phyloP scores from a whole-genome alignment of 2,888 invertebrate genomes.

The Campaea margaritaria region DNA sequence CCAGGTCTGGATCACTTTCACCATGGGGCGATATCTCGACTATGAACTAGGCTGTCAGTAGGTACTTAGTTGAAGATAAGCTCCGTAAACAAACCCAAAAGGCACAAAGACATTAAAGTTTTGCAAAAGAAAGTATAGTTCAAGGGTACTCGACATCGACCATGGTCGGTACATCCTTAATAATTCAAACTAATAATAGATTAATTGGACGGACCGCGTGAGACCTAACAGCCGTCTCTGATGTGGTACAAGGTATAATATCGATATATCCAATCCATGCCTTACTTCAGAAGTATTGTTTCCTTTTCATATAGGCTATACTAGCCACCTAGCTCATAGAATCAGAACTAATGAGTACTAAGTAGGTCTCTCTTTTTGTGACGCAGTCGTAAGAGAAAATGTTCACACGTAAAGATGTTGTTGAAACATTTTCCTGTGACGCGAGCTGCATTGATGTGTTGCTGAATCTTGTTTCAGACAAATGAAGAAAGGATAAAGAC shows the following conservation, averaged over 20 bases:
- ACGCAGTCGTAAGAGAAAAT: neutral
- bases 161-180: constrained; percentile 52
- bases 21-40: too few relatives aligned
- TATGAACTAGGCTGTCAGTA: too few relatives aligned
- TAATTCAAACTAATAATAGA: constrained; percentile 68
- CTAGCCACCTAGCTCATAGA: neutral
- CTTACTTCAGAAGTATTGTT: constrained; percentile 2
- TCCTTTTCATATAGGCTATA: too few relatives aligned
- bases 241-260: constrained; percentile 11
- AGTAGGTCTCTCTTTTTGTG: neutral
- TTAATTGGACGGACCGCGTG: constrained; percentile 66
- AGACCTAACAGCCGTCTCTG: constrained; percentile 59
- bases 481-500: too few relatives aligned
- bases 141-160: constrained; percentile 59
- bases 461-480: too few relatives aligned
- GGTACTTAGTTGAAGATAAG: too few relatives aligned
- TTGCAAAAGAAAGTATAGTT: constrained; percentile 60
- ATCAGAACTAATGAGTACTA: neutral
- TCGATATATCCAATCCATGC: neutral
- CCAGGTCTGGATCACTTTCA: too few relatives aligned
- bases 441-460: neutral
- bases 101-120: constrained; percentile 25
- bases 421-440: neutral
- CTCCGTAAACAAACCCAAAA: too few relatives aligned
- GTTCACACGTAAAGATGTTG: neutral